phyloP scores from a whole-genome alignment of 2,888 invertebrate genomes.

The Phyllotreta striolata region DNA sequence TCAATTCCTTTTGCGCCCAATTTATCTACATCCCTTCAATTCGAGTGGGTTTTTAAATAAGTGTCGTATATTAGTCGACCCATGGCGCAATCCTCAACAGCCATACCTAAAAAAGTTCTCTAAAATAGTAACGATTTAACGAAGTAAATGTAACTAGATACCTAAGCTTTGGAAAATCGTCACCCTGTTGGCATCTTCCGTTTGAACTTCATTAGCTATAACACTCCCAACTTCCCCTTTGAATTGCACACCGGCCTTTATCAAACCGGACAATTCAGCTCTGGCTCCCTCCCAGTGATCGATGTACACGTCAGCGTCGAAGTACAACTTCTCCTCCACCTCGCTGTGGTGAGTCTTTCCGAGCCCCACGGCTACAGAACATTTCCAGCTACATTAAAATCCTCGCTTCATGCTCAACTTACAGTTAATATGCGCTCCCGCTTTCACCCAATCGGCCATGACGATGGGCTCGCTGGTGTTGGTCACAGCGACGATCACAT shows the following conservation, averaged over 20 bases:
- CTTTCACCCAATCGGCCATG: slow-evolving; percentile 63
- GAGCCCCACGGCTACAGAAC: slow-evolving; percentile 59
- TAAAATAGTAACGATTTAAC: not conserved
- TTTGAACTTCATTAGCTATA: slow-evolving; percentile 58
- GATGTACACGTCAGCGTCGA: slow-evolving; percentile 63
- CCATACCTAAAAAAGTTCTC: slow-evolving; percentile 9
- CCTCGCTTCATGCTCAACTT: slow-evolving; percentile 34
- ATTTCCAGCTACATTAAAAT: not conserved
- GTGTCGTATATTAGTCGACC: slow-evolving; percentile 14
- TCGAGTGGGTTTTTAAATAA: slow-evolving; percentile 2
- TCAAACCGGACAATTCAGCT: slow-evolving; percentile 63
- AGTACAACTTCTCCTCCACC: slow-evolving; percentile 65
- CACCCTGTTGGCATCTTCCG: slow-evolving; percentile 54
- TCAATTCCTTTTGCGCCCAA: no score
- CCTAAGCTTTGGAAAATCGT: slow-evolving; percentile 72
- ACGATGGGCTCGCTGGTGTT: slow-evolving; percentile 63
- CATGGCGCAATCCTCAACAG: slow-evolving; percentile 15
- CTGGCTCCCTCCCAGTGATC: slow-evolving; percentile 65
- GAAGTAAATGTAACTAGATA: slow-evolving; percentile 46
- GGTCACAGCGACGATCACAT: slow-evolving; percentile 71
- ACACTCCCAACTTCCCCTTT: slow-evolving; percentile 67
- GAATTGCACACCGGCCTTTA: slow-evolving; percentile 61
- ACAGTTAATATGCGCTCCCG: slow-evolving; percentile 71
- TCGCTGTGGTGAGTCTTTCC: slow-evolving; percentile 64
- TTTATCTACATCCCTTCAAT: no score